phyloP scores from a whole-genome alignment of 1,140 invertebrate genomes.

The Zaprionus kolodkinae region DNA sequence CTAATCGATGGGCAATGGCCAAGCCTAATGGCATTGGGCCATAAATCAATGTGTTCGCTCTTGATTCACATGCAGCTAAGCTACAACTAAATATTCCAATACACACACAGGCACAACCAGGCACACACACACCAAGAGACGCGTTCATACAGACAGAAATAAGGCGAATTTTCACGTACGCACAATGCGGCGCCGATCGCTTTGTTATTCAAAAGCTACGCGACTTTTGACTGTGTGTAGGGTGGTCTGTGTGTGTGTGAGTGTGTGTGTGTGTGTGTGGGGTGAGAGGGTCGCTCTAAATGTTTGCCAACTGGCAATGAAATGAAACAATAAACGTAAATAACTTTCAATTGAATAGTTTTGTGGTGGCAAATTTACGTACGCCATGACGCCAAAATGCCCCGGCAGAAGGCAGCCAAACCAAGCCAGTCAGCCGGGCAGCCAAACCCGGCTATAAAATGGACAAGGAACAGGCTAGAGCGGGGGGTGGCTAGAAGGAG shows the following conservation, averaged over 20 bases:
- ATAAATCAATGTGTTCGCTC: conserved; percentile 71
- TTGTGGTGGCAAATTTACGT: conserved; percentile 75
- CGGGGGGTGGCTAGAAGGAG: neutral
- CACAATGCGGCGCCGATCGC: conserved; percentile 4
- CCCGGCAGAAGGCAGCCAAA: conserved; percentile 15
- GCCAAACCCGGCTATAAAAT: conserved; percentile 50
- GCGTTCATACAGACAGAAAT: neutral
- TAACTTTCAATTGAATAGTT: conserved; percentile 82
- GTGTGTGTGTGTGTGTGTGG: conserved; percentile 2
- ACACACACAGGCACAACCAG: neutral
- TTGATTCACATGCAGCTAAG: neutral
- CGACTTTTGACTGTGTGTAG: conserved; percentile 24
- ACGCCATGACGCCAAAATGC: conserved; percentile 43
- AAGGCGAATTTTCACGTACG: conserved; percentile 4
- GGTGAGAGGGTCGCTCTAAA: conserved; percentile 16
- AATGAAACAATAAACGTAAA: conserved; percentile 77
- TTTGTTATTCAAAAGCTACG: conserved; percentile 20
- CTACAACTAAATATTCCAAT: neutral
- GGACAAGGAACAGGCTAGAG: neutral
- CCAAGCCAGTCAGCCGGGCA: conserved; percentile 3
- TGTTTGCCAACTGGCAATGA: conserved; percentile 49
- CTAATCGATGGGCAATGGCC: conserved; percentile 68
- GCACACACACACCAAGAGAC: neutral
- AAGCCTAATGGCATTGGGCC: conserved; percentile 73
- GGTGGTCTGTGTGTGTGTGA: neutral